Percentiles rank a stretch among this genome's conserved stretches.
phyloP scores from a whole-genome alignment of 2,113 vertebrate genomes.

The Sebastes schlegelii region DNA sequence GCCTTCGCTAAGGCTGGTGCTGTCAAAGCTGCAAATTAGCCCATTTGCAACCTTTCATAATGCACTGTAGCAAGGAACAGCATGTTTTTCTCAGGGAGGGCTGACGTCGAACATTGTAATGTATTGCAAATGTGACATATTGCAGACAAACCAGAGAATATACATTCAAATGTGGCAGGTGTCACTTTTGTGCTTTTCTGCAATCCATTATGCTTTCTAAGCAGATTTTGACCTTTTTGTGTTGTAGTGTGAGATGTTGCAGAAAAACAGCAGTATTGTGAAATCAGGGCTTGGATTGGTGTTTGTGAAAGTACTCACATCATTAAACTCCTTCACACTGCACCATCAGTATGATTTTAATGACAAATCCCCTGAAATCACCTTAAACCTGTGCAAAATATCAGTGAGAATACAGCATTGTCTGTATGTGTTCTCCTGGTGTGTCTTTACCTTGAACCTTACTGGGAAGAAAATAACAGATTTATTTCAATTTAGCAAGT shows the following conservation, averaged over 20 bases:
- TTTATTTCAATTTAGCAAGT: slow-evolving; percentile 14
- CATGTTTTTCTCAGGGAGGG: slow-evolving; percentile 60
- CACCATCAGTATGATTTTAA: neutral
- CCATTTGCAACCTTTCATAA: slow-evolving; percentile 81
- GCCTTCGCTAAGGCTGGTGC: slow-evolving; percentile 68
- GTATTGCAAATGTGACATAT: slow-evolving; percentile 66
- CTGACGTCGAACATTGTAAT: slow-evolving; percentile 35
- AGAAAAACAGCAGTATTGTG: neutral
- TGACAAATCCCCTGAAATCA: neutral
- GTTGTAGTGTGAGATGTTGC: neutral
- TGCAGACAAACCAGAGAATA: slow-evolving; percentile 55
- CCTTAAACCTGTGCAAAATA: neutral
- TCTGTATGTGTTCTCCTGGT: neutral
- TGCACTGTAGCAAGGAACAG: slow-evolving; percentile 70
- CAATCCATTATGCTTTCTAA: slow-evolving; percentile 58
- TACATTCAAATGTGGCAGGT: slow-evolving; percentile 63
- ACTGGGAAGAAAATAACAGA: slow-evolving; percentile 1
- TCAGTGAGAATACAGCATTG: neutral
- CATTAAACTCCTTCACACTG: neutral
- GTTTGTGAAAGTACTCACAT: neutral
- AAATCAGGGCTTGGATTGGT: neutral
- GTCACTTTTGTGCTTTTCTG: slow-evolving; percentile 56
- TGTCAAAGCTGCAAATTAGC: slow-evolving; percentile 81
- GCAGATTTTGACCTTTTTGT: slow-evolving; percentile 40
- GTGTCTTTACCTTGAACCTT: slow-evolving; percentile 12